Evolutionary conservation across 2,797 vertebrate species (phyloP), one percentile per base, ranked within the genome.

Genomic region (Enteromius unitaeniatus): DNA sequence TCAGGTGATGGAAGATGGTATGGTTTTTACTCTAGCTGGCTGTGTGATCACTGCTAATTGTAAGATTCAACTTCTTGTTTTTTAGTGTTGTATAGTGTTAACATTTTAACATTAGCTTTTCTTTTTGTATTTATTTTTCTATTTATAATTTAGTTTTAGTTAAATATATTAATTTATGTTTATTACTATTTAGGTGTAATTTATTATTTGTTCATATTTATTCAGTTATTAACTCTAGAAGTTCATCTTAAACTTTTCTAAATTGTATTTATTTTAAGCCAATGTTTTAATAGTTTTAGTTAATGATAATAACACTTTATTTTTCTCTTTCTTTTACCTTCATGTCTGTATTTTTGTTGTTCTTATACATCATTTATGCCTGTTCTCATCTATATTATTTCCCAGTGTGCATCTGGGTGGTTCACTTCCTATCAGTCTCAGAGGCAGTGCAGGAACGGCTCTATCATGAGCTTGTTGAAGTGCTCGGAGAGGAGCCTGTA

Each of bases 1-100:
- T 81, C 83, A 99, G 98, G 93, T 99, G 87, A 93, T 98, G 91
- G 98, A 99, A 93, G 97, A 99, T 89, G 95, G 95, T 47, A 97
- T 99, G 97, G 97, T 99, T 90, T 99, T 99, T 92, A 97, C 96
- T 79, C 89, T 99, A 89, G 96, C 97, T 6, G 97, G 97, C 86
- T 96, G 96, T 47, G 92, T 97, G 89, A 97, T 99, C 90, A 96
- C 97, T 7, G 98, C 98, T 84, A 98, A 98, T 91, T 92, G 98
- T 99, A 93, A 96, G 97, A 95, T 69, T 34, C n/a, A 64, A 1
- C 5, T 42, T 19, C 15, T 45, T 13, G 14, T 78, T 49, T 4
- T 31, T 17, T 26, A 65, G 42, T 37, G 21, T n/a, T 31, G 13
- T 15, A 31, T 64, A 31, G 26, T 64, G 17, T 31, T 64, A 15